Evolutionary conservation across 1,140 invertebrate genomes (phyloP).

Genomic region (Acromyrmex heyeri): DNA sequence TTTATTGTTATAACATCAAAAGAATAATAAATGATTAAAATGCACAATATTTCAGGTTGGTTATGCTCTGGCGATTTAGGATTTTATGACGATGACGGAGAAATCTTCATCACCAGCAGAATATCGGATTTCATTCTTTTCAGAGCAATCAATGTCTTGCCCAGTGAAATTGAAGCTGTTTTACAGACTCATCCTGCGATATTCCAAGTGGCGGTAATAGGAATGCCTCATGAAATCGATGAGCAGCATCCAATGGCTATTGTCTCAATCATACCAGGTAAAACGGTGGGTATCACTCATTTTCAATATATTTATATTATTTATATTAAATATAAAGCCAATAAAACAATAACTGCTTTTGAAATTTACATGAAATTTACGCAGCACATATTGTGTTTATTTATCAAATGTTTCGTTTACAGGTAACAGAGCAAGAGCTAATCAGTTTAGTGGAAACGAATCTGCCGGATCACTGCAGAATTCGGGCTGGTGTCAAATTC

Average conservation of each 20-base stretch:
- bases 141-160: constrained; percentile 42
- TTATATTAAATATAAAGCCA: background rate
- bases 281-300: constrained; percentile 66
- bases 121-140: constrained; percentile 87
- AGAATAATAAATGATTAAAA: background rate
- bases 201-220: constrained; percentile 89
- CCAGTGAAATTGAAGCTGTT: constrained; percentile 88
- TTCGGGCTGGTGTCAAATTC: constrained; percentile 36
- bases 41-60: constrained; percentile 29
- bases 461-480: constrained; percentile 23
- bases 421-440: constrained; percentile 45
- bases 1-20: too few species aligned
- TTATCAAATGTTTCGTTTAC: background rate
- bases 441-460: constrained; percentile 27
- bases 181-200: constrained; percentile 89
- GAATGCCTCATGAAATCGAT: constrained; percentile 87
- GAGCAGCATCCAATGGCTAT: constrained; percentile 89
- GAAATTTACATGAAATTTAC: background rate
- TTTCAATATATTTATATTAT: too few species aligned
- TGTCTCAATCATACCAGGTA: constrained; percentile 80
- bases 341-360: background rate
- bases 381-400: background rate
- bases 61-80: constrained; percentile 79
- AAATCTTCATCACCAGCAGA: constrained; percentile 86
- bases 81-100: constrained; percentile 83